phyloP scores from a whole-genome alignment of 2,888 invertebrate species.

The Beris chalybata region DNA sequence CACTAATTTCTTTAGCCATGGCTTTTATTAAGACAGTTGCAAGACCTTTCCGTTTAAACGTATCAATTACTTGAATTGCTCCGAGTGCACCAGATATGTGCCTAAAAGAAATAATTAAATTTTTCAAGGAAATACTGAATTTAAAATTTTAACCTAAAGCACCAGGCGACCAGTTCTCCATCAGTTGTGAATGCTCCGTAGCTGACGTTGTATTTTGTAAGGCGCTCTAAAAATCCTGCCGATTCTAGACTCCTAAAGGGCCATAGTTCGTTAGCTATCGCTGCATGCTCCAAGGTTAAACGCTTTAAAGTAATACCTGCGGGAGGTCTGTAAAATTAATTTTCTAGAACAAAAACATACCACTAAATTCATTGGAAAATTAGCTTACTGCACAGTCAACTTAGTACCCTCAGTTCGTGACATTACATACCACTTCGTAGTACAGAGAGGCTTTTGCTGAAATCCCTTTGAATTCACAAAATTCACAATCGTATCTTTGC shows the following conservation, averaged over 20 bases:
- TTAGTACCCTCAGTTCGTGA: neutral
- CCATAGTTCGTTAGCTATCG: conserved; percentile 40
- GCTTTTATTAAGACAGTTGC: conserved; percentile 44
- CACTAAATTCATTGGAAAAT: neutral
- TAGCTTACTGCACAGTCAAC: neutral
- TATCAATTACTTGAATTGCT: conserved; percentile 46
- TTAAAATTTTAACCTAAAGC: conserved; percentile 36
- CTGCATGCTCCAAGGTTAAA: conserved; percentile 35
- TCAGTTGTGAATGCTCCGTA: conserved; percentile 41
- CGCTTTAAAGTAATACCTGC: conserved; percentile 39
- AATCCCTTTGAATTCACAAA: neutral
- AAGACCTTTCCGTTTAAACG: conserved; percentile 45
- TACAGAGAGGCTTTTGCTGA: neutral
- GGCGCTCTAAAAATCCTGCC: conserved; percentile 35
- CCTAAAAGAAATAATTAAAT: conserved; percentile 36
- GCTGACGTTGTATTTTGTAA: conserved; percentile 39
- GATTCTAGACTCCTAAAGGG: conserved; percentile 41
- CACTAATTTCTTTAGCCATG: conserved; percentile 43
- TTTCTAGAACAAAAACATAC: neutral
- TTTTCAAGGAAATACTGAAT: neutral
- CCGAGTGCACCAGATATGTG: conserved; percentile 47
- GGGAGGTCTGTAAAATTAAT: conserved; percentile 36
- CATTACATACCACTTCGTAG: conserved; percentile 7
- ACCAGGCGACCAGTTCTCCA: conserved; percentile 41
- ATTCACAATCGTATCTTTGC: neutral